Evolutionary conservation across 2,113 vertebrate genomes (phyloP), one percentile per base, ranked within the genome.

Genomic region (Limanda limanda): DNA sequence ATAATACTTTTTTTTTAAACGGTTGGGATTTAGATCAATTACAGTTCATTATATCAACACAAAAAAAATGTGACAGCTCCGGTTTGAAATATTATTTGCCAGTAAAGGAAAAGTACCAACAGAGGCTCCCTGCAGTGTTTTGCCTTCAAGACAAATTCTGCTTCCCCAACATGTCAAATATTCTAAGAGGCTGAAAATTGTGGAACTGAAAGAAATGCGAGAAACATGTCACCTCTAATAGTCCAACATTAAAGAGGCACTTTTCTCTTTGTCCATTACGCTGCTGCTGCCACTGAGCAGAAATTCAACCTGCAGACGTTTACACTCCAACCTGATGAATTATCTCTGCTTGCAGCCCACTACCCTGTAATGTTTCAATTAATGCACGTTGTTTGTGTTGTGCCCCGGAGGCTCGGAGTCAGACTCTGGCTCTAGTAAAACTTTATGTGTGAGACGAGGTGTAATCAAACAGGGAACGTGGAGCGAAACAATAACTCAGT

Each of bases 321-420:
- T 5, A 11, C 31, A 24, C 55, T 21, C 37, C 67, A 54, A 37
- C 45, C 23, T 65, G 23, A 59, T 65, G 1, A 52, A 55, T 58
- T 11, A 45, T 62, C 6, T 55, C 48, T n/a, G 54, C 42, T 20
- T 9, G 47, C 55, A 67, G 52, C 62, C 62, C 17, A 37, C 47
- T 56, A 18, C 12, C 68, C 62, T 64, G 58, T 45, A 63, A 54
- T n/a, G 14, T 51, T 63, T 74, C 69, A 37, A 52, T 73, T 68
- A 82, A 59, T 25, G 3, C 7, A 3, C 5, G 8, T 4, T 60
- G 58, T 64, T 68, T 58, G 52, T 21, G 60, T 56, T 66, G 8
- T 67, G 60, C 61, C 67, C 61, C 10, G 3, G 21, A 70, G 67
- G 52, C 60, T 67, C n/a, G 2, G 47, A 35, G 45, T 74, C n/a